Conservation (phyloP, 2,888 invertebrate species). For the Zygogramma bicolorata region DNA sequence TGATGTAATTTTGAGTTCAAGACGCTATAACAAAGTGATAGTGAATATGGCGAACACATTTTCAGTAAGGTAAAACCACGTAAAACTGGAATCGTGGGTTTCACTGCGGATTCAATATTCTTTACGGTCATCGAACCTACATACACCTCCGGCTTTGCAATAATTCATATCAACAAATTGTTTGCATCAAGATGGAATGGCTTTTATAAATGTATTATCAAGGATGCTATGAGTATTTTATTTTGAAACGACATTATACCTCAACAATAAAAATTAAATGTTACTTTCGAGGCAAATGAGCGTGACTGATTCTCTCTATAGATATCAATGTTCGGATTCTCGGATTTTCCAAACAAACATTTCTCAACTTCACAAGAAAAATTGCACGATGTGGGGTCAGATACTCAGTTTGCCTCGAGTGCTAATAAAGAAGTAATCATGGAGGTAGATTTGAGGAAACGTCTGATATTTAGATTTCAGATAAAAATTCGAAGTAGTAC, state of each 20-base stretch:
- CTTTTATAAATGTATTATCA: slow-evolving; percentile 30
- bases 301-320: slow-evolving; percentile 1
- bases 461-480: no score
- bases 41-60: slow-evolving; percentile 18
- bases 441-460: no score
- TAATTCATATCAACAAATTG: slow-evolving; percentile 38
- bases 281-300: slow-evolving; percentile 23
- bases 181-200: slow-evolving; percentile 19
- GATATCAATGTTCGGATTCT: neutral
- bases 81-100: slow-evolving; percentile 28
- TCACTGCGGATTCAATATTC: slow-evolving; percentile 8
- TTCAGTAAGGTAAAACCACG: slow-evolving; percentile 13
- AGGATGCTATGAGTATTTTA: slow-evolving; percentile 1
- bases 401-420: no score
- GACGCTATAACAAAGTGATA: neutral
- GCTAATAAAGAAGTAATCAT: no score
- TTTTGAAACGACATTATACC: slow-evolving; percentile 2
- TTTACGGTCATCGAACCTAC: slow-evolving; percentile 37
- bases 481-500: no score
- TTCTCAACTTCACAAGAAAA: neutral
- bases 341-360: neutral
- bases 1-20: slow-evolving; percentile 1
- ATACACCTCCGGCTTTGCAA: slow-evolving; percentile 24
- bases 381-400: no score
- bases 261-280: neutral